Conservation (phyloP, 2,888 invertebrate species). For the Rugalucina vietnamica region DNA sequence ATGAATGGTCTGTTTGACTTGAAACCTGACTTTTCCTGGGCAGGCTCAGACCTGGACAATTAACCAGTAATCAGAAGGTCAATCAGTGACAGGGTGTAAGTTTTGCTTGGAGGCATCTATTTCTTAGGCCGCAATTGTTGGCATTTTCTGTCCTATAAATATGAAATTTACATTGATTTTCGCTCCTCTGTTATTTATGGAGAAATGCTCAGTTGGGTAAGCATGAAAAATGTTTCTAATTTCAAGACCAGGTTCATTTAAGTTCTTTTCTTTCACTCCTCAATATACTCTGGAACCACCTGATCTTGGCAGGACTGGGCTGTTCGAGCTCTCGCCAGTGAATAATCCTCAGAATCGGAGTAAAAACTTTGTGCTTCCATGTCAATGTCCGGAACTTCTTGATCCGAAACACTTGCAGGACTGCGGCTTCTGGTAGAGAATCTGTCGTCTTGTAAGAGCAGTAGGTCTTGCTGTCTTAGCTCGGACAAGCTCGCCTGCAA, state of each 20-base stretch:
- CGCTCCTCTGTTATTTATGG: background rate
- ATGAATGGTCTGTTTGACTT: too few species aligned
- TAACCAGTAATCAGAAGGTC: too few species aligned
- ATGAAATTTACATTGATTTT: background rate
- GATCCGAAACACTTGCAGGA: constrained; percentile 35
- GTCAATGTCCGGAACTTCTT: constrained; percentile 53
- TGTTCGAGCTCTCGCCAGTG: constrained; percentile 17
- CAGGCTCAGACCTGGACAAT: too few species aligned
- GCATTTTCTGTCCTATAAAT: background rate
- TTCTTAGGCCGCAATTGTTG: background rate
- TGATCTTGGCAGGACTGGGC: constrained; percentile 48
- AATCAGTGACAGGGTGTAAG: background rate
- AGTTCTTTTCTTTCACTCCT: constrained; percentile 35
- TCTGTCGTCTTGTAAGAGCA: constrained; percentile 43
- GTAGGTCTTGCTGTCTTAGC: constrained; percentile 22
- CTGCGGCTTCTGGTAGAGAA: constrained; percentile 33
- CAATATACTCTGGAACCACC: constrained; percentile 56
- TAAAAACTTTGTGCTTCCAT: constrained; percentile 41
- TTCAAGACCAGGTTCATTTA: background rate
- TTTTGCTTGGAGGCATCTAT: background rate
- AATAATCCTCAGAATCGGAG: constrained; percentile 36
- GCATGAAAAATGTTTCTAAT: background rate
- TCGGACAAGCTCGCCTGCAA: constrained; percentile 20
- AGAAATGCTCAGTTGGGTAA: background rate
- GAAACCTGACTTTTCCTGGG: too few species aligned